A percentile compares a stretch with the other conserved stretches of the same genome.
These are phyloP conservation scores for Drosophila mercatorum DNA, from an alignment of 2,888 invertebrate genomes.

Conservation along the genomic window DNA sequence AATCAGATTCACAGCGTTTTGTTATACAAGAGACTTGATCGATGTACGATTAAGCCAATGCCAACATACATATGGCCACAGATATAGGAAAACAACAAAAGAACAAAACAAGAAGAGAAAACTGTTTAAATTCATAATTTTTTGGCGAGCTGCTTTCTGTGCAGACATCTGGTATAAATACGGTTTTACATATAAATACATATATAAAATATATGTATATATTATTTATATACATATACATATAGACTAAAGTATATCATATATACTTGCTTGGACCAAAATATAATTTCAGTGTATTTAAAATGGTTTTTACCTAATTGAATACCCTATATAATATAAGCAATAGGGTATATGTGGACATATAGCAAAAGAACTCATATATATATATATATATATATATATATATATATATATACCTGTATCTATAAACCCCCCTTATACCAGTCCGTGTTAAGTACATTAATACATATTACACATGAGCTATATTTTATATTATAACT, in stretches of 20 bases:
- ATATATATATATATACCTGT: too few relatives aligned
- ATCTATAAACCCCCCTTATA: too few relatives aligned
- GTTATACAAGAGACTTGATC: background rate
- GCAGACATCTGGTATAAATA: slow-evolving; percentile 43
- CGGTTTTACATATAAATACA: background rate
- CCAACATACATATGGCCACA: background rate
- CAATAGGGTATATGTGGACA: background rate
- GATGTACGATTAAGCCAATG: background rate
- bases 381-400: too few relatives aligned
- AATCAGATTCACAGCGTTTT: background rate
- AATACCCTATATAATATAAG: background rate
- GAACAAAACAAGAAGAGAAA: slow-evolving; percentile 2
- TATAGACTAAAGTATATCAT: slow-evolving; percentile 1
- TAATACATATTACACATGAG: too few relatives aligned
- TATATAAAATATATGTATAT: background rate
- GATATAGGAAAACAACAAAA: background rate
- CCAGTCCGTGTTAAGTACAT: too few relatives aligned
- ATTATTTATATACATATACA: background rate
- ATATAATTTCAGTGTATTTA: slow-evolving; percentile 13
- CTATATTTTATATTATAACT: too few relatives aligned
- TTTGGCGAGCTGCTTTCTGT: slow-evolving; percentile 3
- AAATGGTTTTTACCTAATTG: slow-evolving; percentile 5
- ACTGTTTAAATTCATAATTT: slow-evolving; percentile 12
- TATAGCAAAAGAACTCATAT: background rate
- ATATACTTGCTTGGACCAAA: slow-evolving; percentile 1